Evolutionary conservation across 1,140 invertebrate species (phyloP).

Genomic region (Colletes gigas): DNA sequence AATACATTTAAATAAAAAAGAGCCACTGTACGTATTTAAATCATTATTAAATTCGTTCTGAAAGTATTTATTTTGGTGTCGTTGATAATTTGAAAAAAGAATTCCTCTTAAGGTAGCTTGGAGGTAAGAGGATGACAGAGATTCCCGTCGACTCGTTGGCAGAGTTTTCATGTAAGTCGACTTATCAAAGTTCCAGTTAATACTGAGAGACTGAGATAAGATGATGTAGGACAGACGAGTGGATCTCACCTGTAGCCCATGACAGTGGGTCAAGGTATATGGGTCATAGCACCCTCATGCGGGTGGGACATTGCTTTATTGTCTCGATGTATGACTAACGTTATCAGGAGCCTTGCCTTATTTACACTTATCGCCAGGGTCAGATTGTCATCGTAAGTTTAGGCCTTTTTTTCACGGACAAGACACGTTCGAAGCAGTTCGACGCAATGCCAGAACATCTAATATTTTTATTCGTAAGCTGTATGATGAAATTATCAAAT

Average conservation of each 20-base stretch:
- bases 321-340: slow-evolving; percentile 64
- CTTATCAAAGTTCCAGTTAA: slow-evolving; percentile 62
- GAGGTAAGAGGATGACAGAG: too few species aligned
- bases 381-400: slow-evolving; percentile 50
- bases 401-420: slow-evolving; percentile 45
- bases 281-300: slow-evolving; percentile 79
- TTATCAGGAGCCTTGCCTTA: slow-evolving; percentile 74
- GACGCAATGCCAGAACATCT: too few species aligned
- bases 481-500: too few species aligned
- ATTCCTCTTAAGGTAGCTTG: too few species aligned
- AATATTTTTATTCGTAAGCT: not conserved
- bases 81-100: too few species aligned
- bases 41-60: too few species aligned
- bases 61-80: too few species aligned
- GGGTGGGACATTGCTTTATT: slow-evolving; percentile 73
- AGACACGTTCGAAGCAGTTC: not conserved
- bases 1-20: too few species aligned
- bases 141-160: not conserved
- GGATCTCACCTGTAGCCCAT: slow-evolving; percentile 71
- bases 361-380: slow-evolving; percentile 64
- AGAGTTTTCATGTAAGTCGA: slow-evolving; percentile 4
- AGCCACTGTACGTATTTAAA: too few species aligned
- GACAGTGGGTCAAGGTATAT: slow-evolving; percentile 80
- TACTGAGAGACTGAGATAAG: slow-evolving; percentile 66
- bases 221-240: slow-evolving; percentile 60